Evolutionary conservation across 2,113 vertebrate species (phyloP), one percentile per base, ranked within the genome.

Genomic region (Nipponia nippon): DNA sequence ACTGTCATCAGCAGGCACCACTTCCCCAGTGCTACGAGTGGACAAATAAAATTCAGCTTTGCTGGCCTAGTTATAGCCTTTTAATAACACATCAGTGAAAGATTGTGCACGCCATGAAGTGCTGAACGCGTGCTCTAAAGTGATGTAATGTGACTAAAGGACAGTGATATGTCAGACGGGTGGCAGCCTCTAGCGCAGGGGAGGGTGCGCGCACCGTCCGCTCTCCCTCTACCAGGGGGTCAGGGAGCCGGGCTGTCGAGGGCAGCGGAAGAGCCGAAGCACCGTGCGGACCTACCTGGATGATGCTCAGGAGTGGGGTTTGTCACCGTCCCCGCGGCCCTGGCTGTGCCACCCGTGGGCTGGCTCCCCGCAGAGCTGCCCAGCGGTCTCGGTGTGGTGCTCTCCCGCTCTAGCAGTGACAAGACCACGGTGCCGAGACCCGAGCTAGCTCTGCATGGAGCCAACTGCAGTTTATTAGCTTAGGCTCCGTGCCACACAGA

Each of bases 391-490:
- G 0, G 9, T 3, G 0, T 2, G 25, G 10, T 6, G 2, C 10
- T 25, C 3, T 26, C 38, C 42, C 2, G 2, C 38, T 0, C 0
- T 2, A 10, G 21, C 1, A 0, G 50, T 52, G 52, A 18, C 52
- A 10, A 62, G 61, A 32, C 16, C 20, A 0, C 0, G 1, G 38
- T 59, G 85, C 46, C 2, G 10, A 3, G 47, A 15, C 21, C 32
- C 1, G 6, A 17, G 53, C 1, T 6, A 5, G 12, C 80, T 80
- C 83, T 17, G 75, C 1, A 0, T 8, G 55, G 29, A 32, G 79
- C 53, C 78, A 50, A 59, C 53, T 10, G 2, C 12, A 2, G n/a
- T 50, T 67, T n/a, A 8, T 72, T 38, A 72, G 67, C 67, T 63
- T 46, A 19, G 79, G 58, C 91, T 77, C 44, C 1, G 1, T 87